Base-by-base conservation (phyloP, 2,888 invertebrate species). In the Agonopterix subpropinquella region DNA sequence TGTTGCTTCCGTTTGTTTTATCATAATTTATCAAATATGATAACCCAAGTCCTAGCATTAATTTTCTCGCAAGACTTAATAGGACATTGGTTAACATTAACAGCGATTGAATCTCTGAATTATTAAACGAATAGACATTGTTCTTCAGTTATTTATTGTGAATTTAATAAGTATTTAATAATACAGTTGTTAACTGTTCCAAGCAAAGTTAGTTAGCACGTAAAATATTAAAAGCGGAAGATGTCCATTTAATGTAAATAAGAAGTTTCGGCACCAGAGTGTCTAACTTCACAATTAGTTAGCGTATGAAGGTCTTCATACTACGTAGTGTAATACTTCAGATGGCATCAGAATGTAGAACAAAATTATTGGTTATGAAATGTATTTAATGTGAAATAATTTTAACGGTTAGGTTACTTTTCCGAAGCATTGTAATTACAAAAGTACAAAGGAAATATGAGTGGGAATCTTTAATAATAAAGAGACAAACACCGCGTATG, bases 371-470 rank as follows among this genome's bases (percentile, higher is more conserved):
- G 69, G 69, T 75, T 73, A 69, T 63, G 67, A 70, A 65, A 70
- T 75, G 71, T 78, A 74, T 74, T 72, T 67, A 70, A 76, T 73
- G 71, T 74, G 66, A 69, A 67, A 65, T 73, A 70, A 70, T 73
- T 69, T 73, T 73, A 76, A 76, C 57, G 58, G 70, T 76, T 77
- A 80, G 75, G 72, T 80, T 77, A 78, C 70, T 74, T 73, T 73
- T 73, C 66, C 65, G 70, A 66, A 64, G 72, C 67, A 73, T 70
- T 69, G 73, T 76, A 73, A 80, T 76, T 70, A 73, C 68, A 75
- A 79, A 80, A 84, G 84, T 84, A 84, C 84, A 84, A 84, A 84
- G 76, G 69, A 70, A 70, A 73, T 69, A 67, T 72, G 73, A 73
- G 64, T 71, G 77, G 68, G 64, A 67, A 70, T 66, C 59, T 64